Evolutionary conservation across 2,888 invertebrate genomes (phyloP), one percentile per base, ranked within the genome.

Genomic region (Mantis religiosa): DNA sequence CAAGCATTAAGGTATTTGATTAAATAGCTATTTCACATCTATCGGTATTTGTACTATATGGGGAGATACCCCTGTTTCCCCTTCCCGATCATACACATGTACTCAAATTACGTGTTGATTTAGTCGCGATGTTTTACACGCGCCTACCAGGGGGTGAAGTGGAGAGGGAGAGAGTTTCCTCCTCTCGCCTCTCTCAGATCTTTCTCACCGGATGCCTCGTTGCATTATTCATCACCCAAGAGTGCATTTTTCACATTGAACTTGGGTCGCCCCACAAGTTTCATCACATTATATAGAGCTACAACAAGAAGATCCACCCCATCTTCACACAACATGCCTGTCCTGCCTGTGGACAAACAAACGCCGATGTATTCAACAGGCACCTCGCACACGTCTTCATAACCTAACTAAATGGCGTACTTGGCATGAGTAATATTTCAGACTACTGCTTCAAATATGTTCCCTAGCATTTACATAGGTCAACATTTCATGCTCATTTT

Each of bases 201-300:
- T 28, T 71, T 82, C 84, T 30, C 85, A 41, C 34, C 28, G 84
- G 28, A 85, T 83, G 81, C 89, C 88, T 88, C 88, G 87, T 90
- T 91, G 91, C 91, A 90, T 91, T 91, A 91, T 91, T 91, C 91
- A 91, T 91, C 90, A 91, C 91, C 91, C 91, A 86, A 84, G 91
- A 91, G 91, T 91, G 91, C 90, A 91, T 91, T 91, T 91, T 91
- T 91, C 91, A 90, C 90, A 90, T 90, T 90, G 91, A 90, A 90
- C 90, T 89, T 90, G 88, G 89, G 89, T 89, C 28, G 28, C 82
- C n/a, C 87, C 82, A 82, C 82, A 82, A 87, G 82, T 87, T 25
- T 82, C 34, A 71, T 82, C 54, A 71, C 54, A 71, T 71, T 71
- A 71, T 71, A 71, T 71, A 71, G 54, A 71, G 54, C 54, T 71